Conservation (phyloP, 2,888 invertebrate species). For the Meteorus cinctellus region DNA sequence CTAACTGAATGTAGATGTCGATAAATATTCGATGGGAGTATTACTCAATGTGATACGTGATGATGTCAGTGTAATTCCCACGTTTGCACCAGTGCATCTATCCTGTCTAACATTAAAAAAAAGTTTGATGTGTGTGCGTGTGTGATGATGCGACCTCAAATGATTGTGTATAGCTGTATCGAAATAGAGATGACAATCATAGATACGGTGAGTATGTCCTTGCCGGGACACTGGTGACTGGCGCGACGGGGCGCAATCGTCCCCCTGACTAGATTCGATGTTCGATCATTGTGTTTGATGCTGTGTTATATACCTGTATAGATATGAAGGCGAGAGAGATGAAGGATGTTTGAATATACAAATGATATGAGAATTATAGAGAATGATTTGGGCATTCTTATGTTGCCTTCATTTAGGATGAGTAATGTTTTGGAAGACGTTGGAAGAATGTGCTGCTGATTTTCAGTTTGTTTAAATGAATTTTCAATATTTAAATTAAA, state of each 20-base stretch:
- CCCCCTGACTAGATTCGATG: not conserved
- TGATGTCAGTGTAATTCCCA: not conserved
- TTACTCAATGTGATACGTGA: not conserved
- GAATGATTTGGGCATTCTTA: conserved; percentile 68
- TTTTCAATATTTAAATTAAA: no score
- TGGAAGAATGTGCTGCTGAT: not conserved
- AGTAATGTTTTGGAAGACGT: conserved; percentile 39
- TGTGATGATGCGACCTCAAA: not conserved
- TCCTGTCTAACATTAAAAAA: not conserved
- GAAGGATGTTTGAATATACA: conserved; percentile 56
- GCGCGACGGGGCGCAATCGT: conserved; percentile 44
- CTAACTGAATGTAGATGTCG: conserved; percentile 13
- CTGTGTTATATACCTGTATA: not conserved
- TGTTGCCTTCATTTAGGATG: conserved; percentile 53
- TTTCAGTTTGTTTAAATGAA: not conserved
- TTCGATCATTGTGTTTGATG: conserved; percentile 56
- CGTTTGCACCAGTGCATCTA: not conserved
- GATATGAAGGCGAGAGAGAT: conserved; percentile 47
- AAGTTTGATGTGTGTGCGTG: not conserved
- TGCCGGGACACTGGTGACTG: conserved; percentile 35
- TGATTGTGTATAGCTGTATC: conserved; percentile 10
- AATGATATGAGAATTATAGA: conserved; percentile 64
- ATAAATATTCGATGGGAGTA: not conserved
- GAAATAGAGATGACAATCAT: conserved; percentile 39
- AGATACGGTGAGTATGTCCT: conserved; percentile 46